A percentile compares a stretch with the other conserved stretches of the same genome.
Evolutionary conservation across 2,888 invertebrate species (phyloP).

Genomic region (Achlya flavicornis): DNA sequence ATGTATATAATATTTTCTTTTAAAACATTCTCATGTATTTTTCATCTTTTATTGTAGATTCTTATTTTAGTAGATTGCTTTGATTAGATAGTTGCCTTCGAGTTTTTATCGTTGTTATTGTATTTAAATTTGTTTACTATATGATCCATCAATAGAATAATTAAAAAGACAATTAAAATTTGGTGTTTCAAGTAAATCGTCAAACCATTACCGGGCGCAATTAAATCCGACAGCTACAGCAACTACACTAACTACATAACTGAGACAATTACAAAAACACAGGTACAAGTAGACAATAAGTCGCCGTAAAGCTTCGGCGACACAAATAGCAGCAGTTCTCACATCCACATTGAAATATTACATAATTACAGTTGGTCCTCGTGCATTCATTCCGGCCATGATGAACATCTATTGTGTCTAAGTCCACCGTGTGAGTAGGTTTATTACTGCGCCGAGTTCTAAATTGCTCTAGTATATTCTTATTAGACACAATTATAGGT

Average conservation of each 20-base stretch:
- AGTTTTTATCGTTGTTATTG: no score
- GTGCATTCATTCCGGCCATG: slow-evolving; percentile 21
- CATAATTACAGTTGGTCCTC: slow-evolving; percentile 47
- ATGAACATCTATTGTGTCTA: slow-evolving; percentile 24
- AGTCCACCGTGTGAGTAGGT: slow-evolving; percentile 6
- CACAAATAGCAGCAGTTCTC: slow-evolving; percentile 40
- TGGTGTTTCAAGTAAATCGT: not conserved
- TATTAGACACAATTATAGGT: slow-evolving; percentile 6
- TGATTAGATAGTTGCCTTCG: no score
- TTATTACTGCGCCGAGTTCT: not conserved
- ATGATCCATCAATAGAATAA: no score
- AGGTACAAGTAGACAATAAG: slow-evolving; percentile 35
- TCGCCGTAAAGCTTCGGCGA: slow-evolving; percentile 36
- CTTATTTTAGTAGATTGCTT: no score
- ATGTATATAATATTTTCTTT: no score
- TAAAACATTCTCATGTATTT: no score
- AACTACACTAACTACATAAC: not conserved
- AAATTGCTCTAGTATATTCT: not conserved
- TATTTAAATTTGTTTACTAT: no score
- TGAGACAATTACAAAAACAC: slow-evolving; percentile 22
- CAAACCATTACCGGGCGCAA: not conserved
- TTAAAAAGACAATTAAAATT: not conserved
- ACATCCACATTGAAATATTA: slow-evolving; percentile 56
- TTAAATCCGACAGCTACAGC: not conserved
- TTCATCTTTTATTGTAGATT: no score